These are phyloP conservation scores for Crambe crambe DNA, from an alignment of 37 sponge, comb jelly and placozoan genomes.

Conservation along the genomic window DNA sequence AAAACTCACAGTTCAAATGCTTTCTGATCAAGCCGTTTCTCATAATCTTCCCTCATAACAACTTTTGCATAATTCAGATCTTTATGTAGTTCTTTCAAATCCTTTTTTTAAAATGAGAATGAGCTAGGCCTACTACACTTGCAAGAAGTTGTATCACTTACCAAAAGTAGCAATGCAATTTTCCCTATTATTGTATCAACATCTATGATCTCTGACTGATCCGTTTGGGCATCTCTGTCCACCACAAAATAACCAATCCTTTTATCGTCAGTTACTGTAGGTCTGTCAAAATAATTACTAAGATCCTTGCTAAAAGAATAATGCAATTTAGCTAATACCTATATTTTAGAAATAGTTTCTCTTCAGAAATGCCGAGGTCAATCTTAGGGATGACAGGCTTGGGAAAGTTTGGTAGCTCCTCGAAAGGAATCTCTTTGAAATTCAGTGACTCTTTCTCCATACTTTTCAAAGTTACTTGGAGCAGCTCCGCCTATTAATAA, in stretches of 20 bases:
- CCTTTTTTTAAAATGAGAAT: neutral
- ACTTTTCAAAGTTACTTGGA: neutral
- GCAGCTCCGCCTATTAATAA: too few relatives aligned
- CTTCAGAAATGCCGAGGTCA: conserved; percentile 39
- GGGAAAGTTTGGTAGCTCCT: conserved; percentile 72
- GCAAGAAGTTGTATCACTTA: neutral
- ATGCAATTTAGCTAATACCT: neutral
- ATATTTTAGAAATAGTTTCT: neutral
- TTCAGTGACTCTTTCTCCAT: neutral
- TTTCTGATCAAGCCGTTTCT: conserved; percentile 47
- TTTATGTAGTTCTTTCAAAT: conserved; percentile 29
- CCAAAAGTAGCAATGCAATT: conserved; percentile 29
- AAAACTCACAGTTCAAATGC: conserved; percentile 68
- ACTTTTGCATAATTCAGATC: conserved; percentile 59
- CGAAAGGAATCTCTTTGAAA: conserved; percentile 45
- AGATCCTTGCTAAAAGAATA: neutral
- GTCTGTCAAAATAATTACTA: neutral
- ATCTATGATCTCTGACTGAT: conserved; percentile 52
- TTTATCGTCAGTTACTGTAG: neutral
- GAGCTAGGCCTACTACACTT: conserved; percentile 9
- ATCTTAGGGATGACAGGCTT: conserved; percentile 59
- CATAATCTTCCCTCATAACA: conserved; percentile 66
- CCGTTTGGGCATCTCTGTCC: conserved; percentile 57
- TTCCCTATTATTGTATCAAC: conserved; percentile 33
- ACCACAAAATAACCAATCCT: conserved; percentile 25